phyloP scores from a whole-genome alignment of 2,113 vertebrate species.

The Syngnathus floridae region DNA sequence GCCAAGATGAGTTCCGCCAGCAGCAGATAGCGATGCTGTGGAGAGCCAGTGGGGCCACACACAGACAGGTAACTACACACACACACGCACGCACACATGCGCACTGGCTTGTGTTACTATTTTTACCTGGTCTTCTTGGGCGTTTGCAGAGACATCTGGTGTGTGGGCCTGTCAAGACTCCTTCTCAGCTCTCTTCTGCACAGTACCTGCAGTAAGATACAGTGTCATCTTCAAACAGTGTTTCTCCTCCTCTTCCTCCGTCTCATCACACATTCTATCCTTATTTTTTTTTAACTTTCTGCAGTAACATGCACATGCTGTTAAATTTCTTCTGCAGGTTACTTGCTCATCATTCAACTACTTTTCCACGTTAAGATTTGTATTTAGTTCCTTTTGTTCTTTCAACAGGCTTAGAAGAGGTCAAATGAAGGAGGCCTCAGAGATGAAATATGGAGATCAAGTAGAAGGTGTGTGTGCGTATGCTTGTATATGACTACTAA shows the following conservation, averaged over 20 bases:
- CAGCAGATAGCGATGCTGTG: constrained; percentile 90
- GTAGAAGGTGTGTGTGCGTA: constrained; percentile 74
- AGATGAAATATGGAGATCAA: constrained; percentile 84
- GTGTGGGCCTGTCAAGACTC: constrained; percentile 84
- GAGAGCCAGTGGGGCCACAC: constrained; percentile 70
- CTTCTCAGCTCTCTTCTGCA: constrained; percentile 67
- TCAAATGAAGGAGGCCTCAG: constrained; percentile 86
- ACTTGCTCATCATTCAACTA: neutral
- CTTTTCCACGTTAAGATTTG: neutral
- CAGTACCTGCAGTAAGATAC: constrained; percentile 83
- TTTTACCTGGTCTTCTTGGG: constrained; percentile 20
- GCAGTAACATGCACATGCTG: constrained; percentile 5
- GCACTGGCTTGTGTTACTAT: constrained; percentile 8
- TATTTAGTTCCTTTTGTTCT: constrained; percentile 14
- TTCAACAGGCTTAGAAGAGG: constrained; percentile 74
- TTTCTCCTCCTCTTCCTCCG: neutral
- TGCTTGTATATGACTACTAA: neutral
- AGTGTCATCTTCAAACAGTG: neutral
- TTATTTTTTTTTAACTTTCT: neutral
- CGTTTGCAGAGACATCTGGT: constrained; percentile 80
- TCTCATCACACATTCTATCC: neutral
- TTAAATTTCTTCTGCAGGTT: constrained; percentile 9
- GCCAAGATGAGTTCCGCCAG: constrained; percentile 89
- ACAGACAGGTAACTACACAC: constrained; percentile 57
- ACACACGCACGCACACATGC: neutral